A percentile compares a stretch with the other conserved stretches of the same genome.
phyloP scores from a whole-genome alignment of 2,888 invertebrate genomes.

The Caprella mutica region DNA sequence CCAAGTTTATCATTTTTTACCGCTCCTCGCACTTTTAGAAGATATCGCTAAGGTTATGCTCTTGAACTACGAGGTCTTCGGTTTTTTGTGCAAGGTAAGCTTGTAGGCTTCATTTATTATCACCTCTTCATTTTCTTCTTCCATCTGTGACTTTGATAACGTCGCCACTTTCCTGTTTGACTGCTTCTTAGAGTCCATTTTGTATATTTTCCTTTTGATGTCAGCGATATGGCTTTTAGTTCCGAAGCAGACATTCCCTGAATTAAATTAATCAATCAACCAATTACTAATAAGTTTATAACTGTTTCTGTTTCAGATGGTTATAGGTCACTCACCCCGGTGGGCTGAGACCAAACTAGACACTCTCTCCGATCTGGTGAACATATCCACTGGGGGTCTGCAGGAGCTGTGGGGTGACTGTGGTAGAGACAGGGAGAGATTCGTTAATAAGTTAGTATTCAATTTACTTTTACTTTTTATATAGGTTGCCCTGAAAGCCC shows the following conservation, averaged over 20 bases:
- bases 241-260: neutral
- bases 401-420: conserved; percentile 25
- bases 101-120: too few relatives aligned
- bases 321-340: conserved; percentile 21
- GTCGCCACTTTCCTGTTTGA: neutral
- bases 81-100: too few relatives aligned
- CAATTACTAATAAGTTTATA: neutral
- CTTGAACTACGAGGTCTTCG: too few relatives aligned
- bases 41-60: too few relatives aligned
- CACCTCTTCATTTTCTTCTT: too few relatives aligned
- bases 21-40: too few relatives aligned
- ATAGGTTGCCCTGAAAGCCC: too few relatives aligned
- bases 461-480: too few relatives aligned
- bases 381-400: conserved; percentile 24
- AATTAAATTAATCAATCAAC: too few relatives aligned
- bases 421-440: conserved; percentile 16
- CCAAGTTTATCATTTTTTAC: too few relatives aligned
- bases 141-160: neutral
- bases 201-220: neutral
- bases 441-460: conserved; percentile 15
- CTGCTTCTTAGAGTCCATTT: neutral
- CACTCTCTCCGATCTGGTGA: conserved; percentile 17
- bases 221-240: neutral
- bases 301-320: conserved; percentile 16
- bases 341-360: conserved; percentile 18